Percentiles rank a stretch among this genome's conserved stretches.
phyloP scores from a whole-genome alignment of 2,797 vertebrate species.

The Salarias fasciatus region DNA sequence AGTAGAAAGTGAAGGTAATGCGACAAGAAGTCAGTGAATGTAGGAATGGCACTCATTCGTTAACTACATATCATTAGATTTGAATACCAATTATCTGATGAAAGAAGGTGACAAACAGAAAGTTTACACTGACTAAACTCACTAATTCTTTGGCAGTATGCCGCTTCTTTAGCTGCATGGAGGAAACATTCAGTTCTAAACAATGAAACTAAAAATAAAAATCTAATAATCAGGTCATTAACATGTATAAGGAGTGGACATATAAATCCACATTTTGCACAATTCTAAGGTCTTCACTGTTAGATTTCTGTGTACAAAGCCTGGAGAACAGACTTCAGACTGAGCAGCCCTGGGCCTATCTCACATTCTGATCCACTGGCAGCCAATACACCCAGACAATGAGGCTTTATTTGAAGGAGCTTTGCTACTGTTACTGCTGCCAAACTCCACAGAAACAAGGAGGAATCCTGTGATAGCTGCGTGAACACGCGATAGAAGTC shows the following conservation, averaged over 20 bases:
- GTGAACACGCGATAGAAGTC: conserved; percentile 42
- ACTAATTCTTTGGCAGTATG: no score
- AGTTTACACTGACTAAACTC: no score
- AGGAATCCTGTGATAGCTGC: conserved; percentile 53
- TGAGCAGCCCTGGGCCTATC: conserved; percentile 52
- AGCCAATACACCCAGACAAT: conserved; percentile 73
- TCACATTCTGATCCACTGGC: conserved; percentile 72
- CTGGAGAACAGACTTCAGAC: conserved; percentile 51
- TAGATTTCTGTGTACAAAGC: conserved; percentile 31
- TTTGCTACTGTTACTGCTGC: conserved; percentile 74
- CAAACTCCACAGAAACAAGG: conserved; percentile 61
- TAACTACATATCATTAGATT: no score
- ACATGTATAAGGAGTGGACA: background rate
- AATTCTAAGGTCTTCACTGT: conserved; percentile 15
- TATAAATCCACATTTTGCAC: background rate
- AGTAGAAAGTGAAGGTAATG: no score
- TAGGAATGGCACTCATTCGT: no score
- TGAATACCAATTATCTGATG: no score
- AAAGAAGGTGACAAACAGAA: no score
- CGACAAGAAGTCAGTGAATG: no score
- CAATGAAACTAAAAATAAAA: no score
- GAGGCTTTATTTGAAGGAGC: conserved; percentile 74
- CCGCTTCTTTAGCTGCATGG: no score
- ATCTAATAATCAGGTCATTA: no score
- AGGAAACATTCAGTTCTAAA: no score